A percentile compares a stretch with the other conserved stretches of the same genome.
These are phyloP conservation scores for Drosophila cognata DNA, from an alignment of 2,888 invertebrate genomes.

Conservation along the genomic window DNA sequence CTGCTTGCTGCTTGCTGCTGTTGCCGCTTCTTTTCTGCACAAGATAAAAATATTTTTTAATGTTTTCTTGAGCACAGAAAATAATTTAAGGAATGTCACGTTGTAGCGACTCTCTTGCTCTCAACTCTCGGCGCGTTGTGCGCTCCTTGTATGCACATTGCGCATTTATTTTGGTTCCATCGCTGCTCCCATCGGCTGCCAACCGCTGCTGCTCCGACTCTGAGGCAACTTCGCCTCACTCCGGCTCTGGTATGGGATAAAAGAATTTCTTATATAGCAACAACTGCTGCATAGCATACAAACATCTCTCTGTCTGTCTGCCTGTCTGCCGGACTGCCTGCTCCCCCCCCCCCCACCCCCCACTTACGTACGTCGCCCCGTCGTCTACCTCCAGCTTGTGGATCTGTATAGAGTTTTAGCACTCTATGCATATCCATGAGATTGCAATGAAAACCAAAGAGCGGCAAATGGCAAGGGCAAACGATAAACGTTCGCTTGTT, in stretches of 20 bases:
- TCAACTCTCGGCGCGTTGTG: constrained; percentile 29
- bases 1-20: background rate
- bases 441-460: constrained; percentile 46
- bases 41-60: constrained; percentile 79
- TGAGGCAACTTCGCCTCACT: constrained; percentile 5
- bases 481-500: constrained; percentile 52
- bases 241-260: constrained; percentile 64
- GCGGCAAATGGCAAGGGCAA: constrained; percentile 46
- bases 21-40: constrained; percentile 48
- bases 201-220: constrained; percentile 13
- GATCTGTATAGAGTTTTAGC: constrained; percentile 28
- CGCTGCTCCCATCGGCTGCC: constrained; percentile 25
- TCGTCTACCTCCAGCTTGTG: constrained; percentile 4
- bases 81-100: constrained; percentile 81
- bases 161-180: constrained; percentile 70
- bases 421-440: constrained; percentile 72
- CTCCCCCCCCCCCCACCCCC: background rate
- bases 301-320: constrained; percentile 38
- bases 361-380: background rate
- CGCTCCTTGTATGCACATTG: constrained; percentile 74
- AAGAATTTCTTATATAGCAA: constrained; percentile 79
- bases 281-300: constrained; percentile 73
- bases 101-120: constrained; percentile 60
- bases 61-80: constrained; percentile 80
- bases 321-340: background rate